Base-by-base conservation (phyloP, 30 jellyfish, hydroid and myxozoan genomes). In the Cassiopea xamachana region DNA sequence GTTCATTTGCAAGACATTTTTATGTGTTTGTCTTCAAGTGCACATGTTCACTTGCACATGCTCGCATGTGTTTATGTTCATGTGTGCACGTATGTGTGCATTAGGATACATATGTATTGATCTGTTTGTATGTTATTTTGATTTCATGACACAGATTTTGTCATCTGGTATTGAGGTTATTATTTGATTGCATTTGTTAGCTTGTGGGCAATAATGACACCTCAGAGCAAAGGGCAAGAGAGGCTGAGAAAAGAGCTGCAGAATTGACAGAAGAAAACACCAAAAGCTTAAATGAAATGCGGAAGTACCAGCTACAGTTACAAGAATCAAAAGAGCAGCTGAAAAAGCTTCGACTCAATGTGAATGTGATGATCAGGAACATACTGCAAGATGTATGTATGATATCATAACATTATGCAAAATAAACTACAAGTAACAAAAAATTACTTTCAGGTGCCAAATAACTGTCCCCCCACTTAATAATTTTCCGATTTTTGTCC, bases 351-450 rank as follows among this genome's bases (percentile, higher is more conserved):
- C 90, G 98, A 61, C 92, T 60, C 46, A 94, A 89, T 48, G 98
- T 91, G 80, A 94, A 91, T 62, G 98, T 91, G 2, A 82, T 94
- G 97, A 60, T 94, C 1, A 87, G 98, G 70, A 91, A 90, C 61
- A 86, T 94, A n/a, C 80, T 89, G 43, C 95, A 89, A 76, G 98
- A 82, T 88, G 98, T 94, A 85, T 44, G 96, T 86, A 1, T 64
- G 8, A 6, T 59, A 59, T 59, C 14, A 59, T 59, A 6, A 59
- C 43, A 9, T 5, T 64, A 14, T 64, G 15, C 27, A 64, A 16
- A 64, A 9, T 64, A 4, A 64, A 9, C 6, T 17, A 13, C 27
- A 2, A 13, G 43, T 4, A 14, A 59, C 8, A 6, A 6, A 14
- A 14, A 7, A 14, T 59, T 59, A 6, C 69, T 59, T 0, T 59